Conservation (phyloP, 2,113 vertebrate species). For the Triplophysa rosa region DNA sequence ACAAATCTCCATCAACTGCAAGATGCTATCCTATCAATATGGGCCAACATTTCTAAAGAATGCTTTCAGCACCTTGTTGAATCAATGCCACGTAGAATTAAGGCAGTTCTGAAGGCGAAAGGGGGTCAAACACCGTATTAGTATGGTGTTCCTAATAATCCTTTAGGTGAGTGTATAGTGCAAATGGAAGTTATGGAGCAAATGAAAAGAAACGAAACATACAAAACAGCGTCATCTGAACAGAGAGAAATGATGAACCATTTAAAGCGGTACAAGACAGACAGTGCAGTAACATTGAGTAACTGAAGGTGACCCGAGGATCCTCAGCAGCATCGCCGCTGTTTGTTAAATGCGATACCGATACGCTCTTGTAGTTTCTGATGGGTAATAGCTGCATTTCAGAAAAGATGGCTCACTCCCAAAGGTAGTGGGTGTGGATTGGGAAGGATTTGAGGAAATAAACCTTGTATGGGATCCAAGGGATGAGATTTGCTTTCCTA, state of each 20-base stretch:
- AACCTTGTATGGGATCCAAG: slow-evolving; percentile 58
- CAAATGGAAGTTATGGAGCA: not conserved
- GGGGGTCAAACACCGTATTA: no score
- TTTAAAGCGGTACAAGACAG: not conserved
- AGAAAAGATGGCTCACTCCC: slow-evolving; percentile 42
- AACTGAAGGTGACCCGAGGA: slow-evolving; percentile 39
- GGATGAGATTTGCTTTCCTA: slow-evolving; percentile 58
- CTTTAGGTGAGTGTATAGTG: no score
- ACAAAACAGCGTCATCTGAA: not conserved
- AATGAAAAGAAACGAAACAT: slow-evolving; percentile 13
- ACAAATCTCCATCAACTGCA: no score
- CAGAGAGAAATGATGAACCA: slow-evolving; percentile 12
- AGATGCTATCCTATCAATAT: no score
- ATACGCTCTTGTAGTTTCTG: slow-evolving; percentile 43
- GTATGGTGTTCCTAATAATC: no score
- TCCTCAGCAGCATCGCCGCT: slow-evolving; percentile 16
- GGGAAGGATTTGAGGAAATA: slow-evolving; percentile 55
- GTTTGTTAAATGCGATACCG: slow-evolving; percentile 39
- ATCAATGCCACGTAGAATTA: no score
- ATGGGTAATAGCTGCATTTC: slow-evolving; percentile 45
- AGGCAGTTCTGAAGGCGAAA: no score
- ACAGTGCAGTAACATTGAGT: not conserved
- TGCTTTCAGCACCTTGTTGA: no score
- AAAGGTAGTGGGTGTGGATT: slow-evolving; percentile 52
- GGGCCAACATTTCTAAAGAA: no score